Evolutionary conservation across 2,888 invertebrate species (phyloP).

Genomic region (Heliconius sara): DNA sequence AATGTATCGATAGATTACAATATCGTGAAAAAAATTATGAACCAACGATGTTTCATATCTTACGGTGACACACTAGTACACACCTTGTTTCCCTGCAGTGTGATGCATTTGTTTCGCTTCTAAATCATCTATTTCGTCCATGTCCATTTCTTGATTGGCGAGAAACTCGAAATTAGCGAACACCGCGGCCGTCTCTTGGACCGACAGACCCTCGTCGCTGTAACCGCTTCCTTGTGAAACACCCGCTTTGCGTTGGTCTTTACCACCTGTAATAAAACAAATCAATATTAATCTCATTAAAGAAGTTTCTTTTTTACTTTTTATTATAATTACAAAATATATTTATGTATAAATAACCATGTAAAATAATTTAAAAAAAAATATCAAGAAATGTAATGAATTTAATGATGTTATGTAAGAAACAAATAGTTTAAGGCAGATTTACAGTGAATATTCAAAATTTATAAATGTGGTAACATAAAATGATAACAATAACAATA

Average conservation of each 20-base stretch:
- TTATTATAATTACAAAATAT: background rate
- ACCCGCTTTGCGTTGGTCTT: conserved; percentile 70
- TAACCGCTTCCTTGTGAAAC: conserved; percentile 67
- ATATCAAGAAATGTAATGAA: too few species aligned
- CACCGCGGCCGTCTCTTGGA: conserved; percentile 92
- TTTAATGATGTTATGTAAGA: too few species aligned
- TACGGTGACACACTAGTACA: background rate
- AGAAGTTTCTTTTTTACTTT: background rate
- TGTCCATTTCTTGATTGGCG: conserved; percentile 93
- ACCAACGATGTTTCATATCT: too few species aligned
- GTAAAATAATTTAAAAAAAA: too few species aligned
- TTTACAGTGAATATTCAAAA: too few species aligned
- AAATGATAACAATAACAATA: too few species aligned
- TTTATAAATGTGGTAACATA: too few species aligned
- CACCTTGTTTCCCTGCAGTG: conserved; percentile 73
- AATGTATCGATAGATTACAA: too few species aligned
- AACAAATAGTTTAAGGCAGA: too few species aligned
- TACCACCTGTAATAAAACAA: conserved; percentile 51
- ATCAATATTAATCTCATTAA: background rate
- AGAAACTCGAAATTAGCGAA: conserved; percentile 98
- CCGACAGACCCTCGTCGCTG: conserved; percentile 76
- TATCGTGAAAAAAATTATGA: too few species aligned
- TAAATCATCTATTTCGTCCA: conserved; percentile 93
- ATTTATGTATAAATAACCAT: too few species aligned
- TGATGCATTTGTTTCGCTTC: conserved; percentile 84